Base-by-base conservation (phyloP, 1,140 invertebrate genomes). In the Drosophila chauvacae region DNA sequence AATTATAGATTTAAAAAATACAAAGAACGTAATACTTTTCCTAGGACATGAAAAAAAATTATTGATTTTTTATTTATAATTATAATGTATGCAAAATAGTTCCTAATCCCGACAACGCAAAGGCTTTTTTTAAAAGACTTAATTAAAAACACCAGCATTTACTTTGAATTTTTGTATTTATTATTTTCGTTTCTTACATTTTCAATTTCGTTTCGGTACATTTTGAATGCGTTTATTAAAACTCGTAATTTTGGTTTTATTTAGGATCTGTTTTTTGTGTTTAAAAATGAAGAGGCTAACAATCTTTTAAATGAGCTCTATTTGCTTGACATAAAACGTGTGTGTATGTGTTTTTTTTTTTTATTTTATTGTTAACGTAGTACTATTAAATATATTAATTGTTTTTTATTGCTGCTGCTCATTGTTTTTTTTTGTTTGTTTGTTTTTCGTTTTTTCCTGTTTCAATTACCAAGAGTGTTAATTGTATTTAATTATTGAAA, bases 201-300 rank as follows among this genome's bases (percentile, higher is more conserved):
- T 64, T 59, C 57, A 64, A 64, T 64, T 64, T 64, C 53, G 37
- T 60, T 71, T 71, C 65, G 53, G 57, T 72, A 72, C 69, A 72
- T 72, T 72, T 72, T 72, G 69, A 72, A 72, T 59, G 69, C 65
- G 65, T 70, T 72, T 56, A 47, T 72, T 72, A 72, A 72, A 70
- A 72, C 69, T 72, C 35, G 53, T 72, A 72, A 59, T 72, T 70
- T 44, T 26, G n/a, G 7, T 28, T 23, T 69, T 69, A 50, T 72
- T 71, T 72, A 72, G 69, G 69, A 72, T 72, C 53, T 50, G 53
- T 42, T 72, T 71, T 23, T 23, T 23, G 44, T 72, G 53, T 59
- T 68, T 42, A 72, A 71, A 72, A 59, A 72, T 71, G 45, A 72
- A 47, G 23, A 59, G 47, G 44, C 28, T 72, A 72, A 72, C 69